Percentiles rank a stretch among this genome's conserved stretches.
phyloP scores from a whole-genome alignment of 2,888 invertebrate genomes.

The Eristalis tenax region DNA sequence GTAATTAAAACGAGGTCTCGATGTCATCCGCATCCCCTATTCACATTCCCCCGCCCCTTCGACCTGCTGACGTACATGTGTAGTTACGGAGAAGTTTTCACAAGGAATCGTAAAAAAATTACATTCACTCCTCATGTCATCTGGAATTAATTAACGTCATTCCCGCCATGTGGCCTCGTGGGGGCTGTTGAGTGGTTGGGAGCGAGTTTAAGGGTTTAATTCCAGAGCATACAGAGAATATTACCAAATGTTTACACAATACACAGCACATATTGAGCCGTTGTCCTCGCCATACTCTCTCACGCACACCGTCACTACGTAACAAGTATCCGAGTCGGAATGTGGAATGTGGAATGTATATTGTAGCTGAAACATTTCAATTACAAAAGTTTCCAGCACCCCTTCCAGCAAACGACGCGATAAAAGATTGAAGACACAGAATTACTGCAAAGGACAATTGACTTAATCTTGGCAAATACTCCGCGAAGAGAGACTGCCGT shows the following conservation, averaged over 20 bases:
- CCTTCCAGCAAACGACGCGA: slow-evolving; percentile 8
- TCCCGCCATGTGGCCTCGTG: neutral
- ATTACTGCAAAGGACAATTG: slow-evolving; percentile 57
- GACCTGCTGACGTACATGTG: neutral
- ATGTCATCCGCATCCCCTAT: neutral
- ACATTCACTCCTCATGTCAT: slow-evolving; percentile 36
- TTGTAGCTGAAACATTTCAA: slow-evolving; percentile 53
- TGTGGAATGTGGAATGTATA: neutral
- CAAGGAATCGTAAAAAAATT: slow-evolving; percentile 13
- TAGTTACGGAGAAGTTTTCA: neutral
- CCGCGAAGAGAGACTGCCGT: slow-evolving; percentile 29
- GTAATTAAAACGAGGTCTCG: neutral
- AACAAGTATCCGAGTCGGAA: too few relatives aligned
- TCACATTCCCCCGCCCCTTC: neutral
- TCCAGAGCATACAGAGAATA: slow-evolving; percentile 30
- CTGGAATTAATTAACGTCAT: slow-evolving; percentile 57
- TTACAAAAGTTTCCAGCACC: slow-evolving; percentile 32
- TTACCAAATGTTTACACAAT: slow-evolving; percentile 51
- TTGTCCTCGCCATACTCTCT: neutral
- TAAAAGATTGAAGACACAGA: slow-evolving; percentile 51
- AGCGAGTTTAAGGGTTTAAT: slow-evolving; percentile 21
- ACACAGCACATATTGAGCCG: neutral
- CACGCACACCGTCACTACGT: neutral
- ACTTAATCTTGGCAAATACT: slow-evolving; percentile 53
- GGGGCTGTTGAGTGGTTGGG: neutral